These are phyloP conservation scores for Teleopsis dalmanni DNA, from an alignment of 1,140 invertebrate species.

Conservation along the genomic window DNA sequence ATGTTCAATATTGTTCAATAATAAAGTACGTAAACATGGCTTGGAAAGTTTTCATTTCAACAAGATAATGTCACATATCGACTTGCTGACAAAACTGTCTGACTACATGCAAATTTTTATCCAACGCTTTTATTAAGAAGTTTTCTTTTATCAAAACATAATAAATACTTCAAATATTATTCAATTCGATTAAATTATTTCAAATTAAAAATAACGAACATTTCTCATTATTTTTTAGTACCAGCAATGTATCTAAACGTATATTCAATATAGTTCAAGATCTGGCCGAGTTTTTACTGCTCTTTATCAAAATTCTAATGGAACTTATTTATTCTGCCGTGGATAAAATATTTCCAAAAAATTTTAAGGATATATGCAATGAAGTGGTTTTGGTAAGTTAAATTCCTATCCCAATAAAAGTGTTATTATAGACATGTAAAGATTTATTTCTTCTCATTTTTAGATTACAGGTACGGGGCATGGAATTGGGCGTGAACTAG, in stretches of 20 bases:
- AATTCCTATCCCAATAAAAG: background rate
- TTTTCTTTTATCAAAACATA: background rate
- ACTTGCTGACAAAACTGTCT: background rate
- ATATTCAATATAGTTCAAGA: slow-evolving; percentile 33
- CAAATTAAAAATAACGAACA: too few species aligned
- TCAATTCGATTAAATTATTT: too few species aligned
- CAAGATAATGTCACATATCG: too few species aligned
- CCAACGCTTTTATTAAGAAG: background rate
- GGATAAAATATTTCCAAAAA: slow-evolving; percentile 21
- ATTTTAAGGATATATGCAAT: slow-evolving; percentile 54
- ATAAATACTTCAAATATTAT: background rate
- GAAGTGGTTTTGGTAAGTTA: slow-evolving; percentile 58
- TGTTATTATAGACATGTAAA: background rate
- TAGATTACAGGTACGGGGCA: slow-evolving; percentile 85
- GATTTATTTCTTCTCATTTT: background rate
- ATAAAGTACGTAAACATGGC: too few species aligned
- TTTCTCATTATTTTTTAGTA: slow-evolving; percentile 10
- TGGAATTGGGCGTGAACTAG: slow-evolving; percentile 80
- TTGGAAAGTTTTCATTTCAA: too few species aligned
- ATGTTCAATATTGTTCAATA: too few species aligned
- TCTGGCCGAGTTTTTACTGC: slow-evolving; percentile 25
- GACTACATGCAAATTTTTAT: background rate
- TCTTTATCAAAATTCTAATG: slow-evolving; percentile 23
- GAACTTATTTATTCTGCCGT: slow-evolving; percentile 18
- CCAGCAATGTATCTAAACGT: slow-evolving; percentile 29